These are phyloP conservation scores for Enoplosus armatus DNA, from an alignment of 2,797 vertebrate species.

Conservation along the genomic window DNA sequence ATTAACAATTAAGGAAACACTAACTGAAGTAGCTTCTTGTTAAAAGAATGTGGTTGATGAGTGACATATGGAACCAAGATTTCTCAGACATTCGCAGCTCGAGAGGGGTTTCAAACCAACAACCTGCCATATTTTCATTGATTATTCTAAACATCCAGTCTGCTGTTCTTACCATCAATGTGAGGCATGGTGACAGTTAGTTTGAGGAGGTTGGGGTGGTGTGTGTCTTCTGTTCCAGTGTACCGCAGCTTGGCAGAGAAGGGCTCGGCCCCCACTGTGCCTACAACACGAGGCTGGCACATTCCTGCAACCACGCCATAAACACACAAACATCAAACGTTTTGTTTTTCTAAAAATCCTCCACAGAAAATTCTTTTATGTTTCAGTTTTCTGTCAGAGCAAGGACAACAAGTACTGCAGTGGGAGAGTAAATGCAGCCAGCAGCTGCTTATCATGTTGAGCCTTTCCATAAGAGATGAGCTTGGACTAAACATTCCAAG, in stretches of 20 bases:
- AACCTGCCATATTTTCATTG: slow-evolving; percentile 6
- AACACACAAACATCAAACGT: slow-evolving; percentile 50
- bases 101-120: neutral
- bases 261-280: slow-evolving; percentile 94
- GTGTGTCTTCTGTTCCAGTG: slow-evolving; percentile 90
- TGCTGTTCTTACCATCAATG: slow-evolving; percentile 88
- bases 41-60: slow-evolving; percentile 31
- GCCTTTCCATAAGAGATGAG: slow-evolving; percentile 28
- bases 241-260: slow-evolving; percentile 96
- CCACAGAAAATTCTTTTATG: slow-evolving; percentile 36
- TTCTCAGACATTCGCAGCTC: neutral
- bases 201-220: slow-evolving; percentile 93
- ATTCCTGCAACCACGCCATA: slow-evolving; percentile 84
- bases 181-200: slow-evolving; percentile 95
- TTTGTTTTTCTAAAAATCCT: slow-evolving; percentile 35
- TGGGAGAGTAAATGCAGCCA: slow-evolving; percentile 18
- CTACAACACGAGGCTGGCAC: slow-evolving; percentile 92
- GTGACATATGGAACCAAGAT: neutral
- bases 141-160: neutral
- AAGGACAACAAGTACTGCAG: slow-evolving; percentile 24
- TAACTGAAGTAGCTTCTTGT: neutral
- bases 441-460: slow-evolving; percentile 24
- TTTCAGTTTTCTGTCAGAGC: slow-evolving; percentile 39
- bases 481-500: slow-evolving; percentile 18
- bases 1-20: slow-evolving; percentile 15